Evolutionary conservation across 2,797 vertebrate species (phyloP), one percentile per base, ranked within the genome.

Genomic region (Martes flavigula): DNA sequence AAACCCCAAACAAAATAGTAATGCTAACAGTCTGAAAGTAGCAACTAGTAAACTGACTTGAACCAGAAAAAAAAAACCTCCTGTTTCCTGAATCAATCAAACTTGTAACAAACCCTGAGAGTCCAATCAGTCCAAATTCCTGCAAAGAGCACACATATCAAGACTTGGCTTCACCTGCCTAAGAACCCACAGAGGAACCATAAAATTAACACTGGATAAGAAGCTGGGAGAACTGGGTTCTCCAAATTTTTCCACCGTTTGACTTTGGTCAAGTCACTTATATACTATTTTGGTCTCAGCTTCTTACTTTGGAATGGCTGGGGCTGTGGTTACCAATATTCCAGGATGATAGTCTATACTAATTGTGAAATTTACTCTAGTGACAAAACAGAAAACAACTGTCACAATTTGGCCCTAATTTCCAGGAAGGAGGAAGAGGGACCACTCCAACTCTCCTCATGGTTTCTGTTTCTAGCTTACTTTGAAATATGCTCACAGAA

Each of bases 1-100:
- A 95, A 97, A 90, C 27, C 23, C 38, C 85, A 93, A 95, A 96
- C 60, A 96, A 97, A 97, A 97, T 2, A 85, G 64, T 93, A 96
- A 81, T 91, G 46, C 73, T 96, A 95, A 83, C 40, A 88, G n/a
- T 88, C 48, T 87, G 51, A 97, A 92, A 82, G n/a, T 73, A 97
- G 79, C 56, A 92, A 90, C 32, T 78, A 96, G 30, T 89, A 70
- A 91, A 79, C 35, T 46, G 13, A 94, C 83, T 93, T 96, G 82
- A 97, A 96, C 23, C 60, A 89, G 66, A 81, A 78, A n/a, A 89
- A 89, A 21, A 58, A 89, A 43, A 12, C 79, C 46, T 96, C 66
- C 40, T 70, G 51, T 81, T 96, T 92, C 84, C 78, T 79, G 30
- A 97, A 88, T 84, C n/a, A 72, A 82, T 88, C 75, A 90, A 93